Percentiles rank a stretch among this genome's conserved stretches.
These are phyloP conservation scores for Ctenopoma kingsleyae DNA, from an alignment of 2,797 vertebrate species.

Conservation along the genomic window DNA sequence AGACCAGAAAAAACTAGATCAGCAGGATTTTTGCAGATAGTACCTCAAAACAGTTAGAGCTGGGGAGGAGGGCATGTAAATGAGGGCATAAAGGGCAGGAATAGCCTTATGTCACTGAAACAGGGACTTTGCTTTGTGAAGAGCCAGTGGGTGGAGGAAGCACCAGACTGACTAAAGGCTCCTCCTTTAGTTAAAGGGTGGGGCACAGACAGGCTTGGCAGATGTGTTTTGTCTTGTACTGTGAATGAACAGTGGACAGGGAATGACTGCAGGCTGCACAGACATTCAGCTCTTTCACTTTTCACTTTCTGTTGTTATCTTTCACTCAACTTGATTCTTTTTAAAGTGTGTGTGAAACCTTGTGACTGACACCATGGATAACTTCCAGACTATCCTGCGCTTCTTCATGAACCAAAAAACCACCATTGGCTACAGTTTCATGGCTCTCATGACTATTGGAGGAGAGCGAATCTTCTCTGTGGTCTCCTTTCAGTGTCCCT, in stretches of 20 bases:
- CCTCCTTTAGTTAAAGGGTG: slow-evolving; percentile 60
- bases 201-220: slow-evolving; percentile 34
- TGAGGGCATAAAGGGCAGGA: neutral
- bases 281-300: neutral
- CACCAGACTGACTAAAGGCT: slow-evolving; percentile 29
- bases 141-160: slow-evolving; percentile 5
- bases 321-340: neutral
- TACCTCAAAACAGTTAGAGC: neutral
- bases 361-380: slow-evolving; percentile 85
- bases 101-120: too few species aligned
- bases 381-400: slow-evolving; percentile 85
- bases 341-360: neutral
- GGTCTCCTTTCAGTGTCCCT: slow-evolving; percentile 94
- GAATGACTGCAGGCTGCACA: neutral
- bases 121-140: neutral
- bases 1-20: slow-evolving; percentile 38
- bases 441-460: slow-evolving; percentile 92
- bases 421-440: slow-evolving; percentile 92
- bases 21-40: slow-evolving; percentile 26
- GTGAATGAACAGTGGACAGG: slow-evolving; percentile 10
- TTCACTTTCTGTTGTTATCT: neutral
- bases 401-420: slow-evolving; percentile 90
- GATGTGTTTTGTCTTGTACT: slow-evolving; percentile 40
- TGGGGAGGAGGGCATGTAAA: neutral
- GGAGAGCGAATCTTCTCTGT: slow-evolving; percentile 91